Evolutionary conservation across 2,113 vertebrate genomes (phyloP), one percentile per base, ranked within the genome.

Genomic region (Pygoscelis adeliae): DNA sequence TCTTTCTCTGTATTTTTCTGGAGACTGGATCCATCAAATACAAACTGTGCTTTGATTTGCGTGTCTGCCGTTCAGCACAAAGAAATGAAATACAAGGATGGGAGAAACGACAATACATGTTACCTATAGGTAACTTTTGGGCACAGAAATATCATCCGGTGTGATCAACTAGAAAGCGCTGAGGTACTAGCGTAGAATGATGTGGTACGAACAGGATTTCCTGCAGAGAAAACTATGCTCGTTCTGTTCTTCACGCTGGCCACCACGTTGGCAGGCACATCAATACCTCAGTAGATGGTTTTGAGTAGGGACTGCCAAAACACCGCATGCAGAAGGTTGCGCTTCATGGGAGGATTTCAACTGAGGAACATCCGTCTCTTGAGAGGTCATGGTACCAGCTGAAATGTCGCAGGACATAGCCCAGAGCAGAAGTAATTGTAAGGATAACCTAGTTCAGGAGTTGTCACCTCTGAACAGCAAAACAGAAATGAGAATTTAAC

Each of bases 11-110:
- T 88, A 46, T 79, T 93, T 91, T 95, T 73, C 90, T 77, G 71
- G 49, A 77, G 76, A 61, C 42, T 26, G 21, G 30, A 87, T 80
- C 92, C 59, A 80, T 92, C 74, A 87, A 77, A 86, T 58, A 83
- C 36, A 86, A 95, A 70, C 32, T 63, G 15, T n/a, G 73, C 84
- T 85, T 83, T 86, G 78, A 93, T 94, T 87, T 93, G 88, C 62
- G 42, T 21, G 15, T 55, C 85, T 90, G 65, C 62, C 15, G 61
- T 70, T 78, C 86, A 81, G 66, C 55, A 90, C 63, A 80, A 82
- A 93, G 50, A 72, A 77, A 95, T 50, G 5, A 87, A 80, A 91
- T 50, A 78, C 4, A 22, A 47, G 29, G 81, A 67, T 50, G 56
- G 26, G 25, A 42, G 59, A 69, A 93, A 61, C 26, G n/a, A 87